Evolutionary conservation across 2,888 invertebrate genomes (phyloP).

Genomic region (Lycaena phlaeas): DNA sequence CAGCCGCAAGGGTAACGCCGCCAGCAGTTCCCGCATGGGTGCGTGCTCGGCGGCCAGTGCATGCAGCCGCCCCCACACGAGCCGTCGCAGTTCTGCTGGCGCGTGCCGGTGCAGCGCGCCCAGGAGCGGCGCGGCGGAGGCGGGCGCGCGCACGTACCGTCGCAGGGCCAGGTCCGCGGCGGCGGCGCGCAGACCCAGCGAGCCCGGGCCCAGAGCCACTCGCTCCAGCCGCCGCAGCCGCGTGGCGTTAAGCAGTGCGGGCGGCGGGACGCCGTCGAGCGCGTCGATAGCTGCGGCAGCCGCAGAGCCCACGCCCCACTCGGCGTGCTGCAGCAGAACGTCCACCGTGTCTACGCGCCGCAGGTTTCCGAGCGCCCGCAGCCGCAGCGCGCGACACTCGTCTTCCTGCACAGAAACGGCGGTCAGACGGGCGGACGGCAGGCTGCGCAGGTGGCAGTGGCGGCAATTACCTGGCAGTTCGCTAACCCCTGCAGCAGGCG

Average conservation of each 20-base stretch:
- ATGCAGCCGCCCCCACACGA: slow-evolving; percentile 38
- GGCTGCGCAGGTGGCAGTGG: no score
- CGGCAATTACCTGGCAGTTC: slow-evolving; percentile 18
- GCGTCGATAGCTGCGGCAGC: slow-evolving; percentile 28
- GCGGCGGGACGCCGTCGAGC: slow-evolving; percentile 18
- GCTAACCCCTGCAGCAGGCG: slow-evolving; percentile 13
- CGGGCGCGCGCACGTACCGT: slow-evolving; percentile 23
- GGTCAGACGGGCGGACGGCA: neutral
- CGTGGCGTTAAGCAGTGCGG: slow-evolving; percentile 12
- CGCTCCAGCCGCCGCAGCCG: slow-evolving; percentile 13
- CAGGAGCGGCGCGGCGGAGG: slow-evolving; percentile 18
- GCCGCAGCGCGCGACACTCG: slow-evolving; percentile 26
- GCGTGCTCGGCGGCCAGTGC: slow-evolving; percentile 23
- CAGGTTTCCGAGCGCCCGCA: slow-evolving; percentile 41
- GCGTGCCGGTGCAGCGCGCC: slow-evolving; percentile 11
- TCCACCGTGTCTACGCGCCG: slow-evolving; percentile 31
- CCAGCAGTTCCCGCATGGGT: slow-evolving; percentile 18
- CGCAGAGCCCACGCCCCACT: slow-evolving; percentile 15
- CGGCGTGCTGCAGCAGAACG: slow-evolving; percentile 31
- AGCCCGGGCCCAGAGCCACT: slow-evolving; percentile 13
- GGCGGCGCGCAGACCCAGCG: slow-evolving; percentile 33
- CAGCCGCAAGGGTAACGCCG: slow-evolving; percentile 24
- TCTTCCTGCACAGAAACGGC: slow-evolving; percentile 22
- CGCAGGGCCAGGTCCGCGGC: slow-evolving; percentile 34
- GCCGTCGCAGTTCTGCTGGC: slow-evolving; percentile 37